These are phyloP conservation scores for Halocaridina rubra DNA, from an alignment of 2,888 invertebrate species.

Conservation along the genomic window DNA sequence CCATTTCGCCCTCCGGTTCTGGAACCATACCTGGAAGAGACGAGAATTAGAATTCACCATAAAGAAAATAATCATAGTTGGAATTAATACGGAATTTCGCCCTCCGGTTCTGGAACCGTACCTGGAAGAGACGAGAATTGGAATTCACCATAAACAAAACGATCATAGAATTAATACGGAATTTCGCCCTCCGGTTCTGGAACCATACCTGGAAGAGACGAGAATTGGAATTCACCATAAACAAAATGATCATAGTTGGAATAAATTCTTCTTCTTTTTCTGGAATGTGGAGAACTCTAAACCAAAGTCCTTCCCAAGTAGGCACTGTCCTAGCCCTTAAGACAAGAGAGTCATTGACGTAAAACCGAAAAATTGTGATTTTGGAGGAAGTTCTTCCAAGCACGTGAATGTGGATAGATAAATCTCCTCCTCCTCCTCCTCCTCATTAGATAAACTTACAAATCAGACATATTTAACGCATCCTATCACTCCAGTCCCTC, in stretches of 20 bases:
- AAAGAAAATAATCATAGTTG: not conserved
- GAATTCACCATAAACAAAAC: not conserved
- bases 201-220: not conserved
- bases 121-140: constrained; percentile 74
- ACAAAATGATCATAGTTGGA: not conserved
- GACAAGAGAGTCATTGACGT: too few relatives aligned
- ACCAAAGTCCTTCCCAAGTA: too few relatives aligned
- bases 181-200: not conserved
- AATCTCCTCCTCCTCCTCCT: too few relatives aligned
- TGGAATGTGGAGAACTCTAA: too few relatives aligned
- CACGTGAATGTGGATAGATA: too few relatives aligned
- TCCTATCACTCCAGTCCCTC: too few relatives aligned
- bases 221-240: not conserved
- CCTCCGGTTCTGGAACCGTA: constrained; percentile 98
- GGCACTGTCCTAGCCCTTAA: too few relatives aligned
- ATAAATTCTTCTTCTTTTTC: constrained; percentile 71
- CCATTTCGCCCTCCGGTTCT: not conserved
- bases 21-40: not conserved
- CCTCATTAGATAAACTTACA: too few relatives aligned
- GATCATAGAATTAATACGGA: not conserved
- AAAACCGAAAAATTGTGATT: too few relatives aligned
- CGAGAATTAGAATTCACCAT: not conserved
- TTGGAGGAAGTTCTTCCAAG: not conserved
- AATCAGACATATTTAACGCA: too few relatives aligned
- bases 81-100: constrained; percentile 91